Evolutionary conservation across 2,888 invertebrate species (phyloP).

Genomic region (Nephrotoma flavescens): DNA sequence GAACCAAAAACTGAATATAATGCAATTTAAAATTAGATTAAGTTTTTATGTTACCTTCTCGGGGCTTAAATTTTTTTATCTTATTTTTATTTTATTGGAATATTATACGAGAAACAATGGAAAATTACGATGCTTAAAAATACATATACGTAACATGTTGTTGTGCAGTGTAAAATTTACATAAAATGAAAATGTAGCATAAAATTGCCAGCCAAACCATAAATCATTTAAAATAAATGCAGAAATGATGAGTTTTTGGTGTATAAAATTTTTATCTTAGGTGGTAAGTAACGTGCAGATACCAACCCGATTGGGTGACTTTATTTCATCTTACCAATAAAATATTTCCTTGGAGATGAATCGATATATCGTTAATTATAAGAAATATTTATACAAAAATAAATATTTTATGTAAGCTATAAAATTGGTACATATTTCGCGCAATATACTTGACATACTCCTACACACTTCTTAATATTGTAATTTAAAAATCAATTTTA

Average conservation of each 20-base stretch:
- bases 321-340: not conserved
- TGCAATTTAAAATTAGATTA: too few species aligned
- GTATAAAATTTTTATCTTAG: not conserved
- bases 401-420: not conserved
- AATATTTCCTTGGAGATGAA: not conserved
- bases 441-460: not conserved
- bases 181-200: not conserved
- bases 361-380: not conserved
- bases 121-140: not conserved
- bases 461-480: not conserved
- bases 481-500: not conserved
- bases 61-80: too few species aligned
- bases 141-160: too few species aligned
- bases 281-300: too few species aligned
- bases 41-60: too few species aligned
- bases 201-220: not conserved
- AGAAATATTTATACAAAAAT: not conserved
- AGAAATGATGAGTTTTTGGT: not conserved
- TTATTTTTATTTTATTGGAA: not conserved
- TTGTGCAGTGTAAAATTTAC: not conserved
- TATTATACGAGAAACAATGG: not conserved
- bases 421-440: not conserved
- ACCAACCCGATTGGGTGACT: not conserved
- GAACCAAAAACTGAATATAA: too few species aligned
- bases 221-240: not conserved